Conservation (phyloP, 2,113 vertebrate species). For the Formicarius rufipectus region DNA sequence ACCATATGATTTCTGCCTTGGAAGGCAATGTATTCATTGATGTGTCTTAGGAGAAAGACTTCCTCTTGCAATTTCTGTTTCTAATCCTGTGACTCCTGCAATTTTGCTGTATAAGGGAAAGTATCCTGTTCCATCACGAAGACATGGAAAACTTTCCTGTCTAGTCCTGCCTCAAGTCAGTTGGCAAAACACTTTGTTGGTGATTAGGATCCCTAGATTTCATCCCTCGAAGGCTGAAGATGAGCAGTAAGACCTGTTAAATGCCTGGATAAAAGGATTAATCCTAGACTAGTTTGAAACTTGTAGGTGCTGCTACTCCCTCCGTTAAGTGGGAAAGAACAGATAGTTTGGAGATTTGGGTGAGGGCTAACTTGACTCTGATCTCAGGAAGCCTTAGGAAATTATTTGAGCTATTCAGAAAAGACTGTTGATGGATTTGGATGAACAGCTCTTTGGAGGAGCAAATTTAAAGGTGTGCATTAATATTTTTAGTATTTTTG, state of each 20-base stretch:
- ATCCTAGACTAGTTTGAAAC: background rate
- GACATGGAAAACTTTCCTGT: background rate
- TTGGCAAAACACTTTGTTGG: background rate
- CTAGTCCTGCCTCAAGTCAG: background rate
- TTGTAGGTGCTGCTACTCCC: background rate
- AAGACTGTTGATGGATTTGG: background rate
- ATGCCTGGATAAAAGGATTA: background rate
- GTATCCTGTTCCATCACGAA: fast-evolving
- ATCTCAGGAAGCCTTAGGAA: background rate
- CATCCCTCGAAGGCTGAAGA: background rate
- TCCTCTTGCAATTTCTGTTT: background rate
- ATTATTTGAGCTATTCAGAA: background rate
- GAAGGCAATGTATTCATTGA: background rate
- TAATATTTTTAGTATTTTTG: background rate
- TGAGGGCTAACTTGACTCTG: background rate
- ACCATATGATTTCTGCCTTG: background rate
- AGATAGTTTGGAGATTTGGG: background rate
- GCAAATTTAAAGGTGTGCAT: background rate
- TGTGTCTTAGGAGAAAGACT: background rate
- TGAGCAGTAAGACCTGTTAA: background rate
- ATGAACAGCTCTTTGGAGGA: background rate
- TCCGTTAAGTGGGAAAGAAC: background rate
- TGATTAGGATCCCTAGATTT: background rate
- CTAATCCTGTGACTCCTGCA: background rate
- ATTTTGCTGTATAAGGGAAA: background rate